Conservation (phyloP, 2,797 vertebrate species). For the Otolemur crassicaudatus region DNA sequence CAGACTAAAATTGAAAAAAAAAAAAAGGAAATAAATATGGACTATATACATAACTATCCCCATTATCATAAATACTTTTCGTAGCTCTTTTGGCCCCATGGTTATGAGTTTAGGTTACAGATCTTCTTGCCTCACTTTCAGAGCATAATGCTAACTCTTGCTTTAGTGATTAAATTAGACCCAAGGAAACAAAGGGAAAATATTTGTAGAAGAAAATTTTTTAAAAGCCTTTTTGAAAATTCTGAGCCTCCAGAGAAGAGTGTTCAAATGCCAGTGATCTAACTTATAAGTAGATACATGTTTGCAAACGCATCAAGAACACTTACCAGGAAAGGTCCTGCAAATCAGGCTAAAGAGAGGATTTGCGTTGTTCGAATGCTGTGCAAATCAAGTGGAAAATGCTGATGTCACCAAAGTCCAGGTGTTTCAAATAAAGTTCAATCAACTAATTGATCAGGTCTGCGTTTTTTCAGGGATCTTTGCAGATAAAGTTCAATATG, state of each 20-base stretch:
- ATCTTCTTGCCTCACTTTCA: slow-evolving; percentile 48
- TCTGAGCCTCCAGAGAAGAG: not conserved
- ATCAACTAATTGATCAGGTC: not conserved
- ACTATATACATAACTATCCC: not conserved
- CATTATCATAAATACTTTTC: slow-evolving; percentile 16
- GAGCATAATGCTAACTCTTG: slow-evolving; percentile 35
- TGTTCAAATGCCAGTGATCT: not conserved
- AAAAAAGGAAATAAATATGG: too few relatives aligned
- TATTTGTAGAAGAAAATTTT: not conserved
- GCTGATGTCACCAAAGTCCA: not conserved
- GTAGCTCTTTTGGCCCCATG: not conserved
- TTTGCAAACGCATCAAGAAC: not conserved
- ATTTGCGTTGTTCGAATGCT: not conserved
- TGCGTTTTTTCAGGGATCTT: not conserved
- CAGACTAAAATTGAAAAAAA: too few relatives aligned
- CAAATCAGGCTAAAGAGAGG: not conserved
- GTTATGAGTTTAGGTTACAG: not conserved
- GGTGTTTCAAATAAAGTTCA: not conserved
- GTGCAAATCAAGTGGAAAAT: not conserved
- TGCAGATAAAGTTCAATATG: slow-evolving; percentile 52
- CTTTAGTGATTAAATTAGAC: slow-evolving; percentile 8
- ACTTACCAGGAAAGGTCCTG: not conserved
- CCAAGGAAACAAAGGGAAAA: slow-evolving; percentile 14
- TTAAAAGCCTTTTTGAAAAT: not conserved
- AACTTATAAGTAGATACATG: not conserved